Percentiles rank a stretch among this genome's conserved stretches.
phyloP scores from a whole-genome alignment of 2,113 vertebrate species.

The Sebastes fasciatus region DNA sequence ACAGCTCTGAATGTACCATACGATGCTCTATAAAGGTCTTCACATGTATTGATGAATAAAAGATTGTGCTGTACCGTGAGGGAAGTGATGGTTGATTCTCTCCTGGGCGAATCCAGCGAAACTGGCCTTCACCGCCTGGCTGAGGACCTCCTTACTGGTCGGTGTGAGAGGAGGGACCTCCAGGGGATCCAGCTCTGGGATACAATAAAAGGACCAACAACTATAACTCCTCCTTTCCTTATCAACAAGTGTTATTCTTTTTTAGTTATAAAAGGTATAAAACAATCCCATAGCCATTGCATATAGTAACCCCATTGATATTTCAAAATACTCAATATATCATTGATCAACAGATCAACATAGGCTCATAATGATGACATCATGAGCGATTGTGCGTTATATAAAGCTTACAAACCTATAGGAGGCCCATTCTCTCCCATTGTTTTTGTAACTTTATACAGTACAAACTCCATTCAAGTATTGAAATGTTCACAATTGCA shows the following conservation, averaged over 20 bases:
- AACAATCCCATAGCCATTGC: neutral
- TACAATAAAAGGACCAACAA: neutral
- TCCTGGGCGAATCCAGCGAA: slow-evolving; percentile 80
- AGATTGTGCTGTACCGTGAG: slow-evolving; percentile 56
- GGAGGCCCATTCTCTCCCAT: neutral
- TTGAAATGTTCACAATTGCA: neutral
- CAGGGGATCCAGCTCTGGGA: slow-evolving; percentile 71
- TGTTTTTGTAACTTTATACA: neutral
- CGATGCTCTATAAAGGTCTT: too few species aligned
- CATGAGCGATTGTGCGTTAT: neutral
- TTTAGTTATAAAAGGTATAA: neutral
- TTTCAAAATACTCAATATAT: neutral
- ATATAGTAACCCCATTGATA: neutral
- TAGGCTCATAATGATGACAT: neutral
- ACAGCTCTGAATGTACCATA: neutral
- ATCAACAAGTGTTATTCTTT: neutral
- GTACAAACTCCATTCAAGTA: neutral
- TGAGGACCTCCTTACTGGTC: slow-evolving; percentile 81
- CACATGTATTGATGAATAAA: neutral
- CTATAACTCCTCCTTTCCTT: neutral
- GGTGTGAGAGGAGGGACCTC: slow-evolving; percentile 82
- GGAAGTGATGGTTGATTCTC: slow-evolving; percentile 67
- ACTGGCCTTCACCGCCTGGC: slow-evolving; percentile 73
- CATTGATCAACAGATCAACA: neutral
- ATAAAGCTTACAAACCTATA: neutral